These are phyloP conservation scores for Bufo bufo DNA, from an alignment of 2,113 vertebrate genomes.

Conservation along the genomic window DNA sequence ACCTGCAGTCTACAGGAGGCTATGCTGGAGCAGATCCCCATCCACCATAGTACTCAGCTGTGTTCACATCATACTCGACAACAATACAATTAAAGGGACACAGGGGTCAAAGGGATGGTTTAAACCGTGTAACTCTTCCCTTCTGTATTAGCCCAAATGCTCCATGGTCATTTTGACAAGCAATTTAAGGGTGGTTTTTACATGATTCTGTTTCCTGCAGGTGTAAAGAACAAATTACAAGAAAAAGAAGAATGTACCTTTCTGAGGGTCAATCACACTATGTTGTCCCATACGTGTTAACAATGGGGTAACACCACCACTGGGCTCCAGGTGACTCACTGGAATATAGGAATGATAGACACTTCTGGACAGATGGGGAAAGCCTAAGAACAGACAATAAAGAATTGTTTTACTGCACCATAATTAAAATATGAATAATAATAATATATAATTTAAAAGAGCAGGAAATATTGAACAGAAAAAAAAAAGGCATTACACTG, in stretches of 20 bases:
- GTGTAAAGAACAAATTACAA: background rate
- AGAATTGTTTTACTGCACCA: background rate
- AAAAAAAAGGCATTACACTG: background rate
- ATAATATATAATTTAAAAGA: background rate
- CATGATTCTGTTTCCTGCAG: background rate
- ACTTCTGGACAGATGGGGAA: constrained; percentile 84
- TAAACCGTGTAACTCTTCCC: too few species aligned
- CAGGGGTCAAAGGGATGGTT: too few species aligned
- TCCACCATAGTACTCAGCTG: too few species aligned
- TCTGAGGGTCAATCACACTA: constrained; percentile 88
- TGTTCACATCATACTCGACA: too few species aligned
- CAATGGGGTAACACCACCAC: constrained; percentile 73
- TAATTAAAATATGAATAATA: background rate
- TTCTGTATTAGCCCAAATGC: too few species aligned
- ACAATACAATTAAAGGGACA: too few species aligned
- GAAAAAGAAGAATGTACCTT: constrained; percentile 75
- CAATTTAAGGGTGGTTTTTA: too few species aligned
- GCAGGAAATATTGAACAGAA: background rate
- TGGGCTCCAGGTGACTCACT: constrained; percentile 88
- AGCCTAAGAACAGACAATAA: constrained; percentile 77
- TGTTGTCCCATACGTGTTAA: constrained; percentile 86
- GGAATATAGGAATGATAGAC: constrained; percentile 92
- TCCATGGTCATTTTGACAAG: too few species aligned
- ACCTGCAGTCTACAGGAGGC: too few species aligned
- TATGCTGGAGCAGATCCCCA: too few species aligned